Evolutionary conservation across 1,140 invertebrate genomes (phyloP).

Genomic region (Drosophila melanica): DNA sequence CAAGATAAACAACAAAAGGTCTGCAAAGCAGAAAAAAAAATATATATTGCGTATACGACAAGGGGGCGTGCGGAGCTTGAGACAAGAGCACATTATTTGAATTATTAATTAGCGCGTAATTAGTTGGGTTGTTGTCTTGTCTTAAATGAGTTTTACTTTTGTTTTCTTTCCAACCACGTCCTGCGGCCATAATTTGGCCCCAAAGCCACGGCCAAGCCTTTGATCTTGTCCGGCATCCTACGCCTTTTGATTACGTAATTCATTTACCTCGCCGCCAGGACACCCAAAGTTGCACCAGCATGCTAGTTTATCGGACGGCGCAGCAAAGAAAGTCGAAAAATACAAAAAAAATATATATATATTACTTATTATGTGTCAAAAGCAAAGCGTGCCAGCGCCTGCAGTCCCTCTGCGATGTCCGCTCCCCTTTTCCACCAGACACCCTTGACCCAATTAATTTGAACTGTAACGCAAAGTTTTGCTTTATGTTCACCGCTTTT

Average conservation of each 20-base stretch:
- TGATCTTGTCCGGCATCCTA: constrained; percentile 64
- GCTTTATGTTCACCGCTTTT: constrained; percentile 35
- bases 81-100: constrained; percentile 72
- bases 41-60: constrained; percentile 39
- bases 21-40: constrained; percentile 15
- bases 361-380: constrained; percentile 78
- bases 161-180: constrained; percentile 58
- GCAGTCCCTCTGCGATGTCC: neutral
- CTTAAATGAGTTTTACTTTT: constrained; percentile 36
- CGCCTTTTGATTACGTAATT: constrained; percentile 79
- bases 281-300: constrained; percentile 43
- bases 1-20: constrained; percentile 53
- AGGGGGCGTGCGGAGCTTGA: constrained; percentile 26
- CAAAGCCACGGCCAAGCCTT: constrained; percentile 47
- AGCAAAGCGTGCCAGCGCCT: constrained; percentile 22
- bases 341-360: too few species aligned
- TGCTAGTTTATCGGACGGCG: constrained; percentile 60
- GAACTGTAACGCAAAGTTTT: constrained; percentile 63
- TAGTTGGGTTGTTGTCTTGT: constrained; percentile 67
- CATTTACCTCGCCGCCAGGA: constrained; percentile 55
- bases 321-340: constrained; percentile 5
- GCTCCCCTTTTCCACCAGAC: neutral
- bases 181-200: constrained; percentile 72
- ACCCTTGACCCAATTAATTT: constrained; percentile 71
- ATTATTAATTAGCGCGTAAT: constrained; percentile 81